These are phyloP conservation scores for Acrossocheilus fasciatus DNA, from an alignment of 2,797 vertebrate species.

Conservation along the genomic window DNA sequence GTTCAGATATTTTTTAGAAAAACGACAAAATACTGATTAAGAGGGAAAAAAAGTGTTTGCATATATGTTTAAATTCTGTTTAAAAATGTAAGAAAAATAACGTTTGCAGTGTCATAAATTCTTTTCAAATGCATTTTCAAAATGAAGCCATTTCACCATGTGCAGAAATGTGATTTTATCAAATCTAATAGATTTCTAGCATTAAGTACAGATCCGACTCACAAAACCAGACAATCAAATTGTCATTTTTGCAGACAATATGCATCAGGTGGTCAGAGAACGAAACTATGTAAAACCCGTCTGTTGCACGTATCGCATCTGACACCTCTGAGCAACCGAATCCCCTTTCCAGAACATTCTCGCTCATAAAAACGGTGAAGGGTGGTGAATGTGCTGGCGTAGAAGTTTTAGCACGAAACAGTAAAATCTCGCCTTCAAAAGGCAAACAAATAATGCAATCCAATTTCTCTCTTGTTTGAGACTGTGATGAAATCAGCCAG, in stretches of 20 bases:
- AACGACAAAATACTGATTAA: background rate
- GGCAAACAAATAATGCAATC: constrained; percentile 29
- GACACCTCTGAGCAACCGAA: background rate
- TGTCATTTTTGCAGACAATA: background rate
- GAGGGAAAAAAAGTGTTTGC: background rate
- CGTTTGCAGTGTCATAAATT: background rate
- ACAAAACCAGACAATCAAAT: constrained; percentile 5
- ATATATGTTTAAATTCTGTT: background rate
- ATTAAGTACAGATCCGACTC: no score
- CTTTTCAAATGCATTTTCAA: background rate
- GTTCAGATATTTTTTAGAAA: background rate
- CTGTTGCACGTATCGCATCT: background rate
- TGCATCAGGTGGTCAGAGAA: background rate
- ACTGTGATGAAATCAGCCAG: constrained; percentile 57
- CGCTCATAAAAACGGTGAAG: background rate
- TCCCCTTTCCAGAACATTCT: constrained; percentile 4
- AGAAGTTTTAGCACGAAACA: constrained; percentile 33
- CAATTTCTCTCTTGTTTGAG: constrained; percentile 60
- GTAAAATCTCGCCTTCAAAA: background rate
- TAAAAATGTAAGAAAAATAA: background rate
- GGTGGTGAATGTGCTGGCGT: constrained; percentile 7
- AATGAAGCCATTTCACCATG: background rate
- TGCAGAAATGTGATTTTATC: background rate
- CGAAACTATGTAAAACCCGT: background rate
- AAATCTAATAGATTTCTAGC: background rate